Conservation (phyloP, 2,888 invertebrate species). For the Xestia c-nigrum region DNA sequence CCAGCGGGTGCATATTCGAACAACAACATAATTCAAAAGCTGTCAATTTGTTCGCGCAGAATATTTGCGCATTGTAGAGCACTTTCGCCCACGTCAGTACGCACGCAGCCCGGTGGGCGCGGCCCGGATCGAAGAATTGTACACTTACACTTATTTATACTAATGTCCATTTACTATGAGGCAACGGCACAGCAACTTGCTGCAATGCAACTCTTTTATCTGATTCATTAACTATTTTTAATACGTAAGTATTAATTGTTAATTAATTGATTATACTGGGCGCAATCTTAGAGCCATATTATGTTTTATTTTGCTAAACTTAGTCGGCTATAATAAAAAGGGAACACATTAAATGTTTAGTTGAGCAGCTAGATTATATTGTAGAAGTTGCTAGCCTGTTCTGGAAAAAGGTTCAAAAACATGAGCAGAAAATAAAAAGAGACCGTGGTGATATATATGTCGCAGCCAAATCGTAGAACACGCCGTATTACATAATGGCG, state of each 20-base stretch:
- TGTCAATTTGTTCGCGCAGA: conserved; percentile 58
- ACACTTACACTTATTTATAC: conserved; percentile 67
- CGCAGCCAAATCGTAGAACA: too few relatives aligned
- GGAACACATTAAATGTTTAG: neutral
- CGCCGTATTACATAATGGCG: too few relatives aligned
- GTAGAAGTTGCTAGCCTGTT: neutral
- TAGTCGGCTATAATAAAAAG: neutral
- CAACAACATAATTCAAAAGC: conserved; percentile 63
- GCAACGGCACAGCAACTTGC: conserved; percentile 47
- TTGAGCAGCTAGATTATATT: neutral
- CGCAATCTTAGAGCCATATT: neutral
- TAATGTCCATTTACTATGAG: conserved; percentile 63
- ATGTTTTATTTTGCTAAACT: neutral
- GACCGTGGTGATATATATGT: neutral
- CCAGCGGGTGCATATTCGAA: conserved; percentile 45
- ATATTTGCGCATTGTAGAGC: conserved; percentile 55
- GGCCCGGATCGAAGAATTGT: conserved; percentile 67
- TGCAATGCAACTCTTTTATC: conserved; percentile 59
- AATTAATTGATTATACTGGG: conserved; percentile 18
- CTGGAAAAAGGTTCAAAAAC: neutral
- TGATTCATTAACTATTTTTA: conserved; percentile 50
- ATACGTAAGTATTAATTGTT: neutral
- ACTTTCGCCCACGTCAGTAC: conserved; percentile 64
- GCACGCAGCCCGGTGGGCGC: conserved; percentile 66
- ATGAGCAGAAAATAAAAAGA: neutral